Conservation (phyloP, 92 coral and sea anemone species). For the Scolanthus callimorphus region DNA sequence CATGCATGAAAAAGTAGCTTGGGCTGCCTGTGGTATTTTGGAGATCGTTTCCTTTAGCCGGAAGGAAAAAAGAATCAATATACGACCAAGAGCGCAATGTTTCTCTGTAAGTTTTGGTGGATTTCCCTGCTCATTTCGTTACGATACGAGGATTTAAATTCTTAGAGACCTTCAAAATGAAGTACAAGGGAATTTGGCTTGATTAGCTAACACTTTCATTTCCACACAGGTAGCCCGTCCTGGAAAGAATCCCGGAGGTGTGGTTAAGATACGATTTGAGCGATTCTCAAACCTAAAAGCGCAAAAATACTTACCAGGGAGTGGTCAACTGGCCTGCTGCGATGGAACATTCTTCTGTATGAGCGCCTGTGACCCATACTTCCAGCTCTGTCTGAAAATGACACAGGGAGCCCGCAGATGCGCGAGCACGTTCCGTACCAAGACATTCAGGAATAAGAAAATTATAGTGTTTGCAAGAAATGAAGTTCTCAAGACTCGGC, state of each 20-base stretch:
- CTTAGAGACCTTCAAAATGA: too few relatives aligned
- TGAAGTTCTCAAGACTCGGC: not conserved
- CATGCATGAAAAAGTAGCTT: too few relatives aligned
- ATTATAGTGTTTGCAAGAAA: not conserved
- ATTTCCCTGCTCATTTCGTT: too few relatives aligned
- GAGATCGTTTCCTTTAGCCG: too few relatives aligned
- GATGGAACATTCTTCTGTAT: not conserved
- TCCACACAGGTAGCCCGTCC: too few relatives aligned
- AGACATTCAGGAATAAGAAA: not conserved
- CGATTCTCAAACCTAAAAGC: not conserved
- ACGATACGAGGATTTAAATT: too few relatives aligned
- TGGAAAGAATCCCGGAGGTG: conserved; percentile 1
- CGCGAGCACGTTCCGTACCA: not conserved
- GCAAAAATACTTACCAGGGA: not conserved
- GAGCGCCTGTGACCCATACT: not conserved
- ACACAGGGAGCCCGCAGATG: not conserved
- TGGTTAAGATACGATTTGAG: not conserved
- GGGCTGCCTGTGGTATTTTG: too few relatives aligned
- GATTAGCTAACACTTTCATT: too few relatives aligned
- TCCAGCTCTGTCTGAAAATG: not conserved
- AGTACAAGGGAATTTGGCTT: too few relatives aligned
- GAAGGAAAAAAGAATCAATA: too few relatives aligned
- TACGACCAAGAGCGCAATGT: too few relatives aligned
- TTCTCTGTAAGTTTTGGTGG: too few relatives aligned
- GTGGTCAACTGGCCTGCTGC: not conserved